Evolutionary conservation across 1,140 invertebrate genomes (phyloP), one percentile per base, ranked within the genome.

Genomic region (Gryllus bimaculatus): DNA sequence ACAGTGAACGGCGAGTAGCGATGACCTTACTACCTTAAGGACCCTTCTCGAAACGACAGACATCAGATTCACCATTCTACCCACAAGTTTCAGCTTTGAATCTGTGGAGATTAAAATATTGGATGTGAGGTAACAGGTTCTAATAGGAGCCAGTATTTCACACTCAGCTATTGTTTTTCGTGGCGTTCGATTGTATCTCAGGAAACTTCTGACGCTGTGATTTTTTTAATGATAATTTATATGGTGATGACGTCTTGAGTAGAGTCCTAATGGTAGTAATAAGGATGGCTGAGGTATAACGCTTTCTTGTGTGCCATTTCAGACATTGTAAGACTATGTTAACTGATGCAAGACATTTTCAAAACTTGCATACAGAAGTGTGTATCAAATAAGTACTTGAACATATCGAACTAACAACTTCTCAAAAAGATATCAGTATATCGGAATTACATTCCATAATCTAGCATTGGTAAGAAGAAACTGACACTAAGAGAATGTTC

Each of bases 1-100:
- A 88, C 87, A 66, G 87, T 87, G 8, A 87, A 86, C 21, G 88
- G 88, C 66, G 88, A 89, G 88, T 89, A 87, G 88, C 87, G 87
- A 82, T 84, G 83, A 84, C 6, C 78, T 75, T 75, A 10, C 79
- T 79, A 80, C 81, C 81, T 74, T 75, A 80, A 47, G 80, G 8
- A 75, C 48, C 77, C 13, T 76, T 13, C 48, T 54, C 13, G n/a
- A 47, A 39, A 39, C 8, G 66, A 13, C 66, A n/a, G n/a, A n/a
- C 66, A 73, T 13, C 26, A 39, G 26, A 39, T 2, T 39, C 26
- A 39, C 26, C 26, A 39, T 39, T 39, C 26, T 39, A 39, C 26
- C 26, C 26, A 39, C 26, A 39, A 39, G 26, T 39, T 39, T 39
- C 26, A 39, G 26, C 26, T 39, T 39, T 39, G 26, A 39, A 39